Conservation (phyloP, 2,113 vertebrate genomes). For the Tragelaphus strepsiceros region DNA sequence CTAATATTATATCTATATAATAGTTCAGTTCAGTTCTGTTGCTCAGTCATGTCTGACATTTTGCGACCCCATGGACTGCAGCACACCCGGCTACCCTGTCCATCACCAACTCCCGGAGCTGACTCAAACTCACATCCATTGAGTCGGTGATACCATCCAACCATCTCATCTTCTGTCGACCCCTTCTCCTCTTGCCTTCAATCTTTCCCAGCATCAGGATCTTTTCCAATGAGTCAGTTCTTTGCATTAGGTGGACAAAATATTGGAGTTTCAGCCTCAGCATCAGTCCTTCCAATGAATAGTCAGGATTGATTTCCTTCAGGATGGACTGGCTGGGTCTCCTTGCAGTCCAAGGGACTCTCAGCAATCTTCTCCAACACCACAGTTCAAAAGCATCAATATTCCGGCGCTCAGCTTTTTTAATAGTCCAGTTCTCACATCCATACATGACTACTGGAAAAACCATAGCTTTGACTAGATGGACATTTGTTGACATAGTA, state of each 20-base stretch:
- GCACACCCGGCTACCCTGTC: rapidly evolving
- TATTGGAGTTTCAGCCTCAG: background rate
- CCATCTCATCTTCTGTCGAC: background rate
- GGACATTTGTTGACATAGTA: background rate
- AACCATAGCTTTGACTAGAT: background rate
- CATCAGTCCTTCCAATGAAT: background rate
- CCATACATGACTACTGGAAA: background rate
- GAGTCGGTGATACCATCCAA: background rate
- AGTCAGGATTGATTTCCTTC: background rate
- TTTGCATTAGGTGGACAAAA: background rate
- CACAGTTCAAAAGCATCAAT: background rate
- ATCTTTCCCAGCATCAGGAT: background rate
- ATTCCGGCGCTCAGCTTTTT: rapidly evolving
- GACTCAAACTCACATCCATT: background rate
- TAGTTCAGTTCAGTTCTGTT: background rate
- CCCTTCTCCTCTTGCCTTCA: background rate
- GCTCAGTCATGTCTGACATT: background rate
- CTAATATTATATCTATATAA: background rate
- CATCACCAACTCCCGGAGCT: background rate
- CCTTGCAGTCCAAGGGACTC: background rate
- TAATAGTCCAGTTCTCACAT: background rate
- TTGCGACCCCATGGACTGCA: background rate
- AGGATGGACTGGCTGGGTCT: background rate
- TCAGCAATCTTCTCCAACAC: background rate
- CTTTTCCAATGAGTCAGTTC: background rate